These are phyloP conservation scores for Aradophagus sp. DNA, from an alignment of 1,140 invertebrate species.

Conservation along the genomic window DNA sequence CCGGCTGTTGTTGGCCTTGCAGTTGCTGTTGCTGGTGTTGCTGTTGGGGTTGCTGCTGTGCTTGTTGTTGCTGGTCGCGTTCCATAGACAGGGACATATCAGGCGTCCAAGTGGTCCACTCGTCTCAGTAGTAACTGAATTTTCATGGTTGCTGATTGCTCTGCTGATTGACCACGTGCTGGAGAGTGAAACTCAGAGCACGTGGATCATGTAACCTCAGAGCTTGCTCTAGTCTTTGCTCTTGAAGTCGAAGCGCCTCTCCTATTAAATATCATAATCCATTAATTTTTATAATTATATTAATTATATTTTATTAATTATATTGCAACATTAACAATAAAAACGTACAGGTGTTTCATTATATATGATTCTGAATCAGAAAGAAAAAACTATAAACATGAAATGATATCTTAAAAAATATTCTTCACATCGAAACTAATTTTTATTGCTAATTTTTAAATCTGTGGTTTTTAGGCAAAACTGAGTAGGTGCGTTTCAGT, in stretches of 20 bases:
- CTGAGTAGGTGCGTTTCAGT: no score
- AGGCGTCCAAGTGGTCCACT: constrained; percentile 74
- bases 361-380: no score
- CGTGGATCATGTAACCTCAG: constrained; percentile 83
- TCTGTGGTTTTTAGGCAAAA: no score
- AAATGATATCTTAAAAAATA: no score
- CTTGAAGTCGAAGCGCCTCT: constrained; percentile 85
- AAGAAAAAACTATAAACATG: no score
- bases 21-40: constrained; percentile 53
- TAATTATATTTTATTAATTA: no score
- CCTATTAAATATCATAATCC: constrained; percentile 49
- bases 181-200: constrained; percentile 79
- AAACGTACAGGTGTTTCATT: no score
- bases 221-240: constrained; percentile 87
- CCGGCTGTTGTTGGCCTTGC: constrained; percentile 52
- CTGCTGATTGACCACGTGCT: constrained; percentile 77
- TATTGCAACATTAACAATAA: no score
- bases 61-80: constrained; percentile 58
- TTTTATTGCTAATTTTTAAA: no score
- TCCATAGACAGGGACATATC: constrained; percentile 59
- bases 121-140: constrained; percentile 79
- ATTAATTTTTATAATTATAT: background rate
- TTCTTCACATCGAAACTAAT: no score
- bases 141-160: constrained; percentile 79
- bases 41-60: constrained; percentile 56